Percentiles rank a stretch among this genome's conserved stretches.
Evolutionary conservation across 2,888 invertebrate species (phyloP).

Genomic region (Linyphia triangularis): DNA sequence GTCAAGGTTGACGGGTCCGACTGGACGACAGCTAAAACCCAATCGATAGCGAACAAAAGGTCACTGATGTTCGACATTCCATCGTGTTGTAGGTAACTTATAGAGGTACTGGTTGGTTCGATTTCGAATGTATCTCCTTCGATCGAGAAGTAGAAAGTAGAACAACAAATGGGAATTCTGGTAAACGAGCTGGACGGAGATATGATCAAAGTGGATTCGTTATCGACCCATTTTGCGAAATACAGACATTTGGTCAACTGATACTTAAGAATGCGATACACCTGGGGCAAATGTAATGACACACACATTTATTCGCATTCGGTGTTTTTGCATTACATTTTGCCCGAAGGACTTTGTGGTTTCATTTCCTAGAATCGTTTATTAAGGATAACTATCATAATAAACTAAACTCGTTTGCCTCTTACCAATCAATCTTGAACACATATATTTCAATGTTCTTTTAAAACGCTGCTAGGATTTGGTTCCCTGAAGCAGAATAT

Average conservation of each 20-base stretch:
- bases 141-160: not conserved
- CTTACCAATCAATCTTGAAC: too few relatives aligned
- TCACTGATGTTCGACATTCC: conserved; percentile 17
- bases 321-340: not conserved
- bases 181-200: not conserved
- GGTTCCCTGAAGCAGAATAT: too few relatives aligned
- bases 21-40: not conserved
- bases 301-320: not conserved
- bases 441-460: too few relatives aligned
- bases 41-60: not conserved
- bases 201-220: too few relatives aligned
- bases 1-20: conserved; percentile 12
- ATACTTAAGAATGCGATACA: not conserved
- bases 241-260: not conserved
- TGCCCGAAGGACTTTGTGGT: not conserved
- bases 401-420: too few relatives aligned
- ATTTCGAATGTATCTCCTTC: not conserved
- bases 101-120: not conserved
- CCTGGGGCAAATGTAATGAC: not conserved
- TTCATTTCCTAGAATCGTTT: not conserved
- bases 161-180: not conserved
- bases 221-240: not conserved
- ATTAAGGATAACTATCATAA: not conserved
- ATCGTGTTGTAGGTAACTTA: too few relatives aligned
- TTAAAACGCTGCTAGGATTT: too few relatives aligned